These are phyloP conservation scores for Capitulum mitella DNA, from an alignment of 2,888 invertebrate genomes.

Conservation along the genomic window DNA sequence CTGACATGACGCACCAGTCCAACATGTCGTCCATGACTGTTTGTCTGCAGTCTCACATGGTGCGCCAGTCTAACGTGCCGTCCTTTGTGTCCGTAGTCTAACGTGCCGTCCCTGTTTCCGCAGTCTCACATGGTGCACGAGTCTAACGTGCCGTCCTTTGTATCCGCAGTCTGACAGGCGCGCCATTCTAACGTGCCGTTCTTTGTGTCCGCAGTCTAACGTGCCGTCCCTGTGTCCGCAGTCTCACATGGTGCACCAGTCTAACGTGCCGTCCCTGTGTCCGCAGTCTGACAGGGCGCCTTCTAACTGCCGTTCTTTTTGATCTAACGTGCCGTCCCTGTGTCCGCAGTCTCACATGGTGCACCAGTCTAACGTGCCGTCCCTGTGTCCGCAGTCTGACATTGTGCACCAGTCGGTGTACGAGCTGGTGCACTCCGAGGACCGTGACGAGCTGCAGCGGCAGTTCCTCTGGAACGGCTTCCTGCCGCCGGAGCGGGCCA, in stretches of 20 bases:
- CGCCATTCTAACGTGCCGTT: too few relatives aligned
- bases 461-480: conserved; percentile 94
- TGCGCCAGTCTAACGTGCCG: too few relatives aligned
- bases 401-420: conserved; percentile 99
- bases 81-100: too few relatives aligned
- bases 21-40: conserved; percentile 56
- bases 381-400: conserved; percentile 82
- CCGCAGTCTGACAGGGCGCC: conserved; percentile 97
- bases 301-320: too few relatives aligned
- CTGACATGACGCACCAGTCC: conserved; percentile 98
- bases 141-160: conserved; percentile 62
- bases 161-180: conserved; percentile 89
- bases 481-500: conserved; percentile 63
- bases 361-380: too few relatives aligned
- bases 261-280: conserved; percentile 56
- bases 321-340: conserved; percentile 64
- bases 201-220: too few relatives aligned
- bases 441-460: conserved; percentile 90
- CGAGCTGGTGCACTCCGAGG: conserved; percentile 98
- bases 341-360: neutral
- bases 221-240: conserved; percentile 59
- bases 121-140: conserved; percentile 99
- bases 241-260: conserved; percentile 99
- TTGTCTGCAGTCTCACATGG: conserved; percentile 89
- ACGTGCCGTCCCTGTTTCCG: conserved; percentile 58